Evolutionary conservation across 2,797 vertebrate genomes (phyloP), one percentile per base, ranked within the genome.

Genomic region (Allobates femoralis): DNA sequence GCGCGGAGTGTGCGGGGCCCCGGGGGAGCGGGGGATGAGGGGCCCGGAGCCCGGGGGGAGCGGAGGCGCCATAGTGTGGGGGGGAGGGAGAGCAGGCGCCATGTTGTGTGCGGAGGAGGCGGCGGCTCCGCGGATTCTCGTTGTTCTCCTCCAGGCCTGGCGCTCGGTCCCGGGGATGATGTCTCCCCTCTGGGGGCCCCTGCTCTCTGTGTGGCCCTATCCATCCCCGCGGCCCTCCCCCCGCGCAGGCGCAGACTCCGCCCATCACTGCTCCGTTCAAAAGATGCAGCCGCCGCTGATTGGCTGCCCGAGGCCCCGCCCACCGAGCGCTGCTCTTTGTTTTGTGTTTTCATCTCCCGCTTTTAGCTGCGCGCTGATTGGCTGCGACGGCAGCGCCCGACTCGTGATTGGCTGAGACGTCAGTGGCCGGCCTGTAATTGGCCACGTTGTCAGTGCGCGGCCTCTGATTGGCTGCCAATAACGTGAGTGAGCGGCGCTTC

Each of bases 241-340:
- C 66, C 75, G 74, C 82, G 82, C 86, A 66, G n/a, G 84, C 79
- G 51, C 73, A 21, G 66, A 0, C 37, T 26, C 89, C 67, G 53
- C 58, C 84, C 78, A 30, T 53, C 81, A 62, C 85, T 62, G 80
- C 0, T 71, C 76, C 86, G 89, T 91, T 91, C 76, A 88, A 91
- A 91, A 90, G 91, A 92, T 91, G 91, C 91, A n/a, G 90, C 88
- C 79, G 80, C 81, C 76, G 46, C 74, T 91, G 89, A 92, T 87
- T 91, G 92, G 92, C 85, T 89, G 56, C 83, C 73, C 74, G 76
- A n/a, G 64, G 51, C 41, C 55, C 64, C 88, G 91, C 91, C 88
- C 81, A 18, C 73, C 81, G 84, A 87, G 16, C 50, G 53, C 21
- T 62, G 62, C 16, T 69, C 81, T 87, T 87, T 87, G 86, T 87